Conservation (phyloP, 2,888 invertebrate genomes). For the Lithophane leautieri region DNA sequence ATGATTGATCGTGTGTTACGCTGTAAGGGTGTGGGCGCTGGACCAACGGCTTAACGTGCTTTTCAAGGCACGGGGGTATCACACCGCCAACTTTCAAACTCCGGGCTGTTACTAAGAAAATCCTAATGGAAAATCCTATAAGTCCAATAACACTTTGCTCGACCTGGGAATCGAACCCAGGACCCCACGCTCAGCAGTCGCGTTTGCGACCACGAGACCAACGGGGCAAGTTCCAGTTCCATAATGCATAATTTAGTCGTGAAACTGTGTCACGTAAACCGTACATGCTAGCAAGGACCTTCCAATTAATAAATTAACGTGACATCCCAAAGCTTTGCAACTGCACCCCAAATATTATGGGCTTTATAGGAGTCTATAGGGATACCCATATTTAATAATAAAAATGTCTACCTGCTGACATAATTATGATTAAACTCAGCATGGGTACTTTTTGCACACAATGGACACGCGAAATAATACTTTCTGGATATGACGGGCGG, state of each 20-base stretch:
- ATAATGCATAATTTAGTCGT: conserved; percentile 16
- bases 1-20: too few species aligned
- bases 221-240: background rate
- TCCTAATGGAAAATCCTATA: too few species aligned
- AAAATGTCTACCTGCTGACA: conserved; percentile 22
- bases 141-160: too few species aligned
- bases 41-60: too few species aligned
- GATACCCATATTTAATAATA: conserved; percentile 36
- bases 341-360: conserved; percentile 11
- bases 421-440: conserved; percentile 54
- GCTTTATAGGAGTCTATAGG: conserved; percentile 17
- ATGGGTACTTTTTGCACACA: conserved; percentile 37
- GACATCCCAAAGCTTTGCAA: conserved; percentile 13
- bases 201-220: too few species aligned
- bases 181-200: too few species aligned
- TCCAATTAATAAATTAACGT: conserved; percentile 33
- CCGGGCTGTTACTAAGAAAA: too few species aligned
- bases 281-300: conserved; percentile 5
- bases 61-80: too few species aligned
- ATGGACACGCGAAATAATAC: conserved; percentile 45
- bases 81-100: too few species aligned
- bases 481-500: conserved; percentile 43
- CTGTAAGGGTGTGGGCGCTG: too few species aligned
- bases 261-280: conserved; percentile 13
- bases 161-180: too few species aligned